Evolutionary conservation across 2,888 invertebrate species (phyloP).

Genomic region (Agonopterix heracliana): DNA sequence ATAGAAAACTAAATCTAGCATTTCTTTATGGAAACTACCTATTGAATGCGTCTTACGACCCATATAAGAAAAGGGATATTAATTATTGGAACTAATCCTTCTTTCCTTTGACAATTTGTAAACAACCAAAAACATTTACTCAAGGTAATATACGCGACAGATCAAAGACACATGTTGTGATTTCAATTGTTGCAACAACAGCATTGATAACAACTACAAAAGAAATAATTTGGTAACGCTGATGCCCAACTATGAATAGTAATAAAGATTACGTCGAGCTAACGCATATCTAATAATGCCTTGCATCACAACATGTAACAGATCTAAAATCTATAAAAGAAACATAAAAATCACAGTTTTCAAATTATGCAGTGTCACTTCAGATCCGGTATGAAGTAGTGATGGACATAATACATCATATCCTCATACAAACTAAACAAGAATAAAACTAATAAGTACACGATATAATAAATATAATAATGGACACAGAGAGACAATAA

Average conservation of each 20-base stretch:
- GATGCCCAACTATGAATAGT: slow-evolving; percentile 29
- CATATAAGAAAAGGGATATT: background rate
- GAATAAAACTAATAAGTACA: slow-evolving; percentile 72
- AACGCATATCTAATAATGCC: slow-evolving; percentile 39
- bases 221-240: slow-evolving; percentile 39
- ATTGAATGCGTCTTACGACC: too few species aligned
- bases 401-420: slow-evolving; percentile 52
- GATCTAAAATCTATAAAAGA: slow-evolving; percentile 67
- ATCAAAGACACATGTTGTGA: slow-evolving; percentile 64
- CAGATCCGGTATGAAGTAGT: slow-evolving; percentile 64
- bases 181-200: slow-evolving; percentile 37
- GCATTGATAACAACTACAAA: slow-evolving; percentile 35
- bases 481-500: slow-evolving; percentile 69
- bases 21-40: background rate
- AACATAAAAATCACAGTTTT: slow-evolving; percentile 75
- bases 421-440: slow-evolving; percentile 51
- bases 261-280: slow-evolving; percentile 19
- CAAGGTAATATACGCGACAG: slow-evolving; percentile 33
- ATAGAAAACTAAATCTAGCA: slow-evolving; percentile 26
- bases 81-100: slow-evolving; percentile 44
- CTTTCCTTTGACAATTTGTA: slow-evolving; percentile 53
- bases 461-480: slow-evolving; percentile 52
- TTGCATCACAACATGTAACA: slow-evolving; percentile 71
- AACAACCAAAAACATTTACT: slow-evolving; percentile 41
- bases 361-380: slow-evolving; percentile 74